Conservation (phyloP, 2,113 vertebrate genomes). For the Zosterops pallidus region DNA sequence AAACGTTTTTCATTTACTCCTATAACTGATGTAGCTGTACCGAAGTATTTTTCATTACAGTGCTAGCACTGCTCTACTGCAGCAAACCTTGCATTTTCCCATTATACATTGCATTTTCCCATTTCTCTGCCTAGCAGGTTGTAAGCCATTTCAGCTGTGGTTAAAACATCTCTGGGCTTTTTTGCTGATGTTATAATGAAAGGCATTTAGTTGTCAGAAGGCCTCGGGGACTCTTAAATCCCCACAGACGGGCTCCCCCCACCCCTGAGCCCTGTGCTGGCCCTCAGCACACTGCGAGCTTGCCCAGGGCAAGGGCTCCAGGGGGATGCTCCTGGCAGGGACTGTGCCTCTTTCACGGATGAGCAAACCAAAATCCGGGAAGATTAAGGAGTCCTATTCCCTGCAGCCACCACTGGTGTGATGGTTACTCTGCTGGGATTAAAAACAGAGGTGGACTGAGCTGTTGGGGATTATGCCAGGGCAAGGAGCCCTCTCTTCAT, state of each 20-base stretch:
- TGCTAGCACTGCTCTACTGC: background rate
- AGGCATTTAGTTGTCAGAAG: background rate
- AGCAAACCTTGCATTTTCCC: background rate
- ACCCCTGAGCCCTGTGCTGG: background rate
- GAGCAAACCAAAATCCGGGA: background rate
- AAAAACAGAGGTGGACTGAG: background rate
- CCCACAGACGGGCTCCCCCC: background rate
- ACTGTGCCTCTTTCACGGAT: background rate
- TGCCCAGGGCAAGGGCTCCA: background rate
- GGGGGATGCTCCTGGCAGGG: background rate
- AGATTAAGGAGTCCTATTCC: background rate
- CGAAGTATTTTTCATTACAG: background rate
- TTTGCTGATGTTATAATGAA: background rate
- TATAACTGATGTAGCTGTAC: background rate
- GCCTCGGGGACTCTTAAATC: background rate
- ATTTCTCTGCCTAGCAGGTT: background rate
- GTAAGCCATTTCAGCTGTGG: background rate
- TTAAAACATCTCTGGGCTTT: background rate
- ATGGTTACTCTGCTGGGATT: background rate
- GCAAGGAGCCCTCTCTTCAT: background rate
- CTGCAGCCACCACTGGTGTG: fast-evolving
- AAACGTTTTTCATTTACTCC: background rate
- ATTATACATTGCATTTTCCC: background rate
- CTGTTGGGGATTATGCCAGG: fast-evolving
- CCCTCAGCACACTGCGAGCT: fast-evolving